These are phyloP conservation scores for Selenia dentaria DNA, from an alignment of 2,888 invertebrate genomes.

Conservation along the genomic window DNA sequence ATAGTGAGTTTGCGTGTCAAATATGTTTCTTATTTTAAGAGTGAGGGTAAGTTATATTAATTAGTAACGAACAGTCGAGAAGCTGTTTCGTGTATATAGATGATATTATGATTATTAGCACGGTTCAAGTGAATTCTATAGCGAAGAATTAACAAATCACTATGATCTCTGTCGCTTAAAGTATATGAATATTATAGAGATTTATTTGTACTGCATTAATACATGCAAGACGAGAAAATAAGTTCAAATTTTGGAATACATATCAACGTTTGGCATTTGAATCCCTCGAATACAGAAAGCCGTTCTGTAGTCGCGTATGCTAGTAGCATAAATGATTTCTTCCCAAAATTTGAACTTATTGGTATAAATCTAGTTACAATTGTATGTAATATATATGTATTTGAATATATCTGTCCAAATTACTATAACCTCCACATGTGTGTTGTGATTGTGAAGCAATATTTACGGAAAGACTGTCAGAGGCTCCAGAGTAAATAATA, in stretches of 20 bases:
- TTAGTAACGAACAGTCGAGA: constrained; percentile 31
- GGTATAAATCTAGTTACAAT: too few species aligned
- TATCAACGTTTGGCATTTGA: too few species aligned
- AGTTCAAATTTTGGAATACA: too few species aligned
- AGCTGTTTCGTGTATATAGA: constrained; percentile 50
- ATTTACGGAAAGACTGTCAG: constrained; percentile 71
- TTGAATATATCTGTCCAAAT: constrained; percentile 38
- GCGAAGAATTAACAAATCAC: constrained; percentile 7
- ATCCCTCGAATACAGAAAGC: too few species aligned
- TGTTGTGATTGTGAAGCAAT: constrained; percentile 71
- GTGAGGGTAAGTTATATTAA: constrained; percentile 32
- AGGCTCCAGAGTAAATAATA: constrained; percentile 61
- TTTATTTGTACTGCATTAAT: too few species aligned
- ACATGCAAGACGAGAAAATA: too few species aligned
- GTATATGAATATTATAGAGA: too few species aligned
- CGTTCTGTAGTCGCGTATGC: too few species aligned
- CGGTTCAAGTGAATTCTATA: constrained; percentile 11
- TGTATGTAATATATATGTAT: constrained; percentile 1
- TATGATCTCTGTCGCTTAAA: constrained; percentile 18
- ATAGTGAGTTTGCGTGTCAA: constrained; percentile 18
- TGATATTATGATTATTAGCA: constrained; percentile 35
- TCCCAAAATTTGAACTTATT: too few species aligned
- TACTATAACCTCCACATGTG: constrained; percentile 39
- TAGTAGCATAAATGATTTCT: too few species aligned
- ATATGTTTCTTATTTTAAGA: constrained; percentile 27